These are phyloP conservation scores for Macaca mulatta DNA, from an alignment of 2,113 vertebrate species.

Conservation along the genomic window DNA sequence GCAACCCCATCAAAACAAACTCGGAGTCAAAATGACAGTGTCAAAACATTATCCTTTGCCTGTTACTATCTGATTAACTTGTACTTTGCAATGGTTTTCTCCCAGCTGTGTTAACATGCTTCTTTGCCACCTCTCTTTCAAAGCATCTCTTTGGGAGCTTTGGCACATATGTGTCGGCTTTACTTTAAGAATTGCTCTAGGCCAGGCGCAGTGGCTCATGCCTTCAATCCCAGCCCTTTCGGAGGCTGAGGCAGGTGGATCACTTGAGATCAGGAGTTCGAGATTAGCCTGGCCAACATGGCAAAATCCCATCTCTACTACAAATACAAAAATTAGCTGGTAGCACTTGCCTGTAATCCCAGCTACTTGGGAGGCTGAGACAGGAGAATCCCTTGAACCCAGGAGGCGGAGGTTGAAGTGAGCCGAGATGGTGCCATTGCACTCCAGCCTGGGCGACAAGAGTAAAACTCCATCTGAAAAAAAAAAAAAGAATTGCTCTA, in stretches of 20 bases:
- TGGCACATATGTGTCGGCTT: not conserved
- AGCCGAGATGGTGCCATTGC: not conserved
- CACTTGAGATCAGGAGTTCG: not conserved
- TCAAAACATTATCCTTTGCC: conserved; percentile 8
- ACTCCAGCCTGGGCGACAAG: not conserved
- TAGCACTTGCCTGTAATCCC: not conserved
- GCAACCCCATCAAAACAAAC: conserved; percentile 48
- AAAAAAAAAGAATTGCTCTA: not conserved
- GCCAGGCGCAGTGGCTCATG: not conserved
- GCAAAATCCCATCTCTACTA: not conserved
- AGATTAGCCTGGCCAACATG: not conserved
- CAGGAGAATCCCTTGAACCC: not conserved
- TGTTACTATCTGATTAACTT: conserved; percentile 39
- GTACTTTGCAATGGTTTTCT: not conserved
- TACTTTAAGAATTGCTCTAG: not conserved
- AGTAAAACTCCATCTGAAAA: not conserved
- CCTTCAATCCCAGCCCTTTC: not conserved
- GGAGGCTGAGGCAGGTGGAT: not conserved
- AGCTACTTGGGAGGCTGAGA: not conserved
- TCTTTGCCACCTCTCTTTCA: not conserved
- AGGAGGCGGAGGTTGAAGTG: not conserved
- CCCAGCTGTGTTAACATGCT: not conserved
- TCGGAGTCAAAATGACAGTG: conserved; percentile 14
- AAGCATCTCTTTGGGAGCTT: conserved; percentile 11
- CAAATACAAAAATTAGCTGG: not conserved